Base-by-base conservation (phyloP, 2,888 invertebrate species). In the Melangyna quadrimaculata region DNA sequence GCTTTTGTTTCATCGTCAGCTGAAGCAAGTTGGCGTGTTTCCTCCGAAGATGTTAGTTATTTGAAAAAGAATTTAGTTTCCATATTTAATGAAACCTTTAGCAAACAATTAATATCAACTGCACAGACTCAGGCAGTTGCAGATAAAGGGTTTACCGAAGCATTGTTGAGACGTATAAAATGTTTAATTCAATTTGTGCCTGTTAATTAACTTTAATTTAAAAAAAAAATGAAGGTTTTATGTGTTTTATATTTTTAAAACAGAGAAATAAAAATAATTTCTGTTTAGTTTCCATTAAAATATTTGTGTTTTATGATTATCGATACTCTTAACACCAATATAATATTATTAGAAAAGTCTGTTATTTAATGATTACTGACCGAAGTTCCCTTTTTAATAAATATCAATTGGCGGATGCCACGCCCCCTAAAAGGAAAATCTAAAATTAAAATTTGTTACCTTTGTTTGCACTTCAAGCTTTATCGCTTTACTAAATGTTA, bases 31-130 rank as follows among this genome's bases (percentile, higher is more conserved):
- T 94, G 94, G 94, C 93, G 94, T 89, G 92, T 94, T 45, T 93
- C 94, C 1, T 92, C 93, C 5, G 94, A 94, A 88, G 95, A 95
- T 81, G 93, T 96, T 70, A 93, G 94, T 35, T 94, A 94, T 88
- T 92, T 97, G 71, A 95, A 95, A 89, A 95, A 96, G 90, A 95
- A 95, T 37, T 93, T 97, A 12, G 93, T 95, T 35, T 94, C 95
- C 0, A 94, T 95, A 19, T 96, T 97, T 90, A 96, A 95, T 89
- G 97, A 97, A 89, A 94, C 95, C 87, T 97, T 97, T 91, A 94
- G 95, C 71, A 95, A 95, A 78, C 95, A 96, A 88, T 92, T 97
- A 12, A 91, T 96, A 63, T 95, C 95, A 71, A 95, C 95, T 1
- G 94, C 94, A 78, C 94, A 95, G 92, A 94, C 94, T 87, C 94